Percentiles rank a stretch among this genome's conserved stretches.
phyloP scores from a whole-genome alignment of 2,797 vertebrate species.

The Hydrolagus colliei region DNA sequence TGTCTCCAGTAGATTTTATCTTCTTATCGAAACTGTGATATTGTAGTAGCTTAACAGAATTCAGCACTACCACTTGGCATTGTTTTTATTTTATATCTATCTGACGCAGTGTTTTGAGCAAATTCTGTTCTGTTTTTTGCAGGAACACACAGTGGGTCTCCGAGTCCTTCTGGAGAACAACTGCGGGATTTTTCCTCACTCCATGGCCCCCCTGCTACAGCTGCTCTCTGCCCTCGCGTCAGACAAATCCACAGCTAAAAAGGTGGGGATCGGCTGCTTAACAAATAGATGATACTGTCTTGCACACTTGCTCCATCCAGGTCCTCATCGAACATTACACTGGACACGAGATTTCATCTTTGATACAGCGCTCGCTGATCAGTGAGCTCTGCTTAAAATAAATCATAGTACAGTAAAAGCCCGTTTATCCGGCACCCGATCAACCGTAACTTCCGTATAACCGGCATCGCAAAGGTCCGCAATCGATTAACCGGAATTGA shows the following conservation, averaged over 20 bases:
- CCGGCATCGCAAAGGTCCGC: no score
- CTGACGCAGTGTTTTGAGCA: neutral
- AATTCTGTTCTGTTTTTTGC: slow-evolving; percentile 33
- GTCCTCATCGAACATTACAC: neutral
- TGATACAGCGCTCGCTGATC: neutral
- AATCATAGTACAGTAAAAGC: no score
- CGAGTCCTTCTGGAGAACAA: slow-evolving; percentile 89
- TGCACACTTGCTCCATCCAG: no score
- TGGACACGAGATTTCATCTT: neutral
- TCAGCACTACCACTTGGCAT: neutral
- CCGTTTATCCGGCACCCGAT: no score
- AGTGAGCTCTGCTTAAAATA: no score
- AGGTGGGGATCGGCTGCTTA: slow-evolving; percentile 54
- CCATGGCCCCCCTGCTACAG: slow-evolving; percentile 80
- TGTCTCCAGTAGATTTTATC: neutral
- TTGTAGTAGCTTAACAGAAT: no score
- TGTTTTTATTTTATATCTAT: neutral
- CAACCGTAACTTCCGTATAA: no score
- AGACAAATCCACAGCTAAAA: slow-evolving; percentile 89
- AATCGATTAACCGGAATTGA: no score
- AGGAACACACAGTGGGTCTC: slow-evolving; percentile 87
- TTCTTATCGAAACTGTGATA: neutral
- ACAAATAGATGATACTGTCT: neutral
- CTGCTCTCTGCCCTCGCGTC: slow-evolving; percentile 84
- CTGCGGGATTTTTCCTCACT: slow-evolving; percentile 88